Percentiles rank a stretch among this genome's conserved stretches.
Conservation (phyloP, 2,888 invertebrate genomes). For the Platyscelio sp. region DNA sequence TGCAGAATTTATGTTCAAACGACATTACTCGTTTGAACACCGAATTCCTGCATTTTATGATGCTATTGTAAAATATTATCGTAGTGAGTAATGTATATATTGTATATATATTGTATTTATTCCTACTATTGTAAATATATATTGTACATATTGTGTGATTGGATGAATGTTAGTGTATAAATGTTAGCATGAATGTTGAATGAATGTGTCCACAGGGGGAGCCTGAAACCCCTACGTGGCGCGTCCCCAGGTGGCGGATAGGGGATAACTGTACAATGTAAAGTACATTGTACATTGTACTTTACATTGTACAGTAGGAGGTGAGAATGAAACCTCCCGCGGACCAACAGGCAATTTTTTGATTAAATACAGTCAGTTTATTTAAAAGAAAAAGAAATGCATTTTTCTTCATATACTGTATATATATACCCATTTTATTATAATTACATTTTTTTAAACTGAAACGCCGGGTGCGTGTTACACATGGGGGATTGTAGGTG, state of each 20-base stretch:
- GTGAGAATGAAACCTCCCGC: neutral
- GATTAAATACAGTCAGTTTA: no score
- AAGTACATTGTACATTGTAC: neutral
- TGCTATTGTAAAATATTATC: neutral
- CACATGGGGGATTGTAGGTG: no score
- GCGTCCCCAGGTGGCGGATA: no score
- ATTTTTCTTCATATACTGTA: no score
- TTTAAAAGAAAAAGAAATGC: no score
- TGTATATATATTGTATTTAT: neutral
- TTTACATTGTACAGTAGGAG: neutral
- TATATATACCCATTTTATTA: no score
- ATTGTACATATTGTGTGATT: no score
- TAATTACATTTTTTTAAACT: no score
- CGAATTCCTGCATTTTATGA: conserved; percentile 4
- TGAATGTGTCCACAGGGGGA: neutral
- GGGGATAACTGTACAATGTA: neutral
- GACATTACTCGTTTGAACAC: neutral
- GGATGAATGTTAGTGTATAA: no score
- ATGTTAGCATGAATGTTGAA: neutral
- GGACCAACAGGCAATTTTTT: neutral
- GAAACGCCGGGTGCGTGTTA: no score
- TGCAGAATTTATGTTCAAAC: conserved; percentile 14
- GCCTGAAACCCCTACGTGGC: neutral
- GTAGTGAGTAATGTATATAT: neutral
- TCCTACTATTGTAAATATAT: no score